phyloP scores from a whole-genome alignment of 2,797 vertebrate genomes.

The Nasua narica region DNA sequence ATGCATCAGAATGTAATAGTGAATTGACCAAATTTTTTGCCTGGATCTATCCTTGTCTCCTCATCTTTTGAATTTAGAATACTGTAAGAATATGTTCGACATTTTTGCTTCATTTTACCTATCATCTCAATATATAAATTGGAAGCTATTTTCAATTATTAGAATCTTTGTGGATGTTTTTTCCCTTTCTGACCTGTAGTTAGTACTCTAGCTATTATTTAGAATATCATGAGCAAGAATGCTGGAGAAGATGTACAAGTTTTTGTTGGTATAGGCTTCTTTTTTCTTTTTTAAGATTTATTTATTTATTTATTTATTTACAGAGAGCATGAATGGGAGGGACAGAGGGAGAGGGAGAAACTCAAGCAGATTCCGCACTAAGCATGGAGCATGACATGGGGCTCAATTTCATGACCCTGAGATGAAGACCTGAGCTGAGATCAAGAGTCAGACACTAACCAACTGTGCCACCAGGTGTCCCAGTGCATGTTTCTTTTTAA shows the following conservation, averaged over 20 bases:
- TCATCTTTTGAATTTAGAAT: not conserved
- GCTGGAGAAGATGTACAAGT: not conserved
- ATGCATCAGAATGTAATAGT: not conserved
- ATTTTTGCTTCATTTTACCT: not conserved
- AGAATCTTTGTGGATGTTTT: not conserved
- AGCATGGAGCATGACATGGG: not conserved
- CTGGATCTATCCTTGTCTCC: not conserved
- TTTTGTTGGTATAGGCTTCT: constrained; percentile 12
- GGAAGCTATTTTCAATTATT: constrained; percentile 27
- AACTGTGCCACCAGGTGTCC: not conserved
- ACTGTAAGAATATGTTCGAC: not conserved
- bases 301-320: not conserved
- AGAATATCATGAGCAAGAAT: not conserved
- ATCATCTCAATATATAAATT: not conserved
- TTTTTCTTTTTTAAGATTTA: not conserved
- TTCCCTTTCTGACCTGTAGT: not conserved
- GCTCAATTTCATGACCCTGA: not conserved
- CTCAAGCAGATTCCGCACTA: not conserved
- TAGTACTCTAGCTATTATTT: constrained; percentile 1
- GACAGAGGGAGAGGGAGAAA: not conserved
- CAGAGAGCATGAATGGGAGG: not conserved
- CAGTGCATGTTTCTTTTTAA: not conserved
- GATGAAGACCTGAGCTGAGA: not conserved
- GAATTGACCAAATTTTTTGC: not conserved
- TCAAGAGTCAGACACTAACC: not conserved